phyloP scores from a whole-genome alignment of 1,140 invertebrate genomes.

The Nasonia giraulti region DNA sequence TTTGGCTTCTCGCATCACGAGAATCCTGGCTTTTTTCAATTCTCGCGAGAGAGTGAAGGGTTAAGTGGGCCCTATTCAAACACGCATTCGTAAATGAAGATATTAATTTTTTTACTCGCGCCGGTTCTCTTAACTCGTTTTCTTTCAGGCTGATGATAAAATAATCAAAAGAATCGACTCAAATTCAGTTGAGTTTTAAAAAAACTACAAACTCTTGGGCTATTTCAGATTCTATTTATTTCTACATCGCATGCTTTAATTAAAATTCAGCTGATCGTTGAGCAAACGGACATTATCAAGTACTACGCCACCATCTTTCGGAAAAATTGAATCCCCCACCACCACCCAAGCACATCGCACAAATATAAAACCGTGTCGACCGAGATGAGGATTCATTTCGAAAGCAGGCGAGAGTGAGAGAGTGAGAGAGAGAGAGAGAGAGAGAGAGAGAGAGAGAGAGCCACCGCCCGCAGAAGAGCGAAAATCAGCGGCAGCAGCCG shows the following conservation, averaged over 20 bases:
- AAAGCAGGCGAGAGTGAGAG: neutral
- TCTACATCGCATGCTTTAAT: too few relatives aligned
- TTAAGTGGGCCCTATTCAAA: neutral
- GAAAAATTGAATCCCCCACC: slow-evolving; percentile 12
- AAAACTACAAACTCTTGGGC: too few relatives aligned
- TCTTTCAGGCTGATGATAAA: too few relatives aligned
- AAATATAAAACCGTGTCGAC: neutral
- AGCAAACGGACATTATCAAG: neutral
- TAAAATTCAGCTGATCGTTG: neutral
- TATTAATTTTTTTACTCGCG: neutral
- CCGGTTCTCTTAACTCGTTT: too few relatives aligned
- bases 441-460: too few relatives aligned
- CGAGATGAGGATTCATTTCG: neutral
- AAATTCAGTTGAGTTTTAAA: too few relatives aligned
- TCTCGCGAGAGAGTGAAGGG: too few relatives aligned
- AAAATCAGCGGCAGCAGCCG: slow-evolving; percentile 17
- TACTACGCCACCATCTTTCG: neutral
- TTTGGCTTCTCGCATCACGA: too few relatives aligned
- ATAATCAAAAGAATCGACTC: too few relatives aligned
- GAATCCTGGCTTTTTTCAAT: too few relatives aligned
- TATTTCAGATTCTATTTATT: too few relatives aligned
- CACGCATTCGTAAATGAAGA: neutral
- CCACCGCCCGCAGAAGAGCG: too few relatives aligned
- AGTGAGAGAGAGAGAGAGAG: neutral
- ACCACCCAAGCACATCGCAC: slow-evolving; percentile 32